phyloP scores from a whole-genome alignment of 2,888 invertebrate genomes.

The Aquatica leii region DNA sequence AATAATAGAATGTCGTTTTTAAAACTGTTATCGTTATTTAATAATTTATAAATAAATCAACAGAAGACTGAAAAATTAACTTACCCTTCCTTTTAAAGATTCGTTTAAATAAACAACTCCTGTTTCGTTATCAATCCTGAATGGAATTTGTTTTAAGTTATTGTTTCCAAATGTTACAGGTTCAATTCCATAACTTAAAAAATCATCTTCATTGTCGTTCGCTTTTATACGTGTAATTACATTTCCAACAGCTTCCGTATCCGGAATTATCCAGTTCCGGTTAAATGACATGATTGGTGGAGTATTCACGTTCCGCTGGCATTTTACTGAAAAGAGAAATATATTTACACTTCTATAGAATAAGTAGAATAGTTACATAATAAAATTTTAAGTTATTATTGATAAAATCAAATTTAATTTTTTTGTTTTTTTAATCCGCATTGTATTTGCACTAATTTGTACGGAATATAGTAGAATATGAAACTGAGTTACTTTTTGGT shows the following conservation, averaged over 20 bases:
- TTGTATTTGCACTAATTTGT: too few relatives aligned
- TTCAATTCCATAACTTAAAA: constrained; percentile 75
- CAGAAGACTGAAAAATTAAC: constrained; percentile 47
- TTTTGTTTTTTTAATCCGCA: too few relatives aligned
- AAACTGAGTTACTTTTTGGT: too few relatives aligned
- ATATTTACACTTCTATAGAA: too few relatives aligned
- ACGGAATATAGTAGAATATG: too few relatives aligned
- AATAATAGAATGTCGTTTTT: too few relatives aligned
- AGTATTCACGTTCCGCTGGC: constrained; percentile 62
- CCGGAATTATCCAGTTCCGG: constrained; percentile 78
- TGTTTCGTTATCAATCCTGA: constrained; percentile 76
- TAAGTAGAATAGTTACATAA: too few relatives aligned
- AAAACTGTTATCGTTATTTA: too few relatives aligned
- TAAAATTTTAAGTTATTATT: too few relatives aligned
- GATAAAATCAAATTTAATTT: too few relatives aligned
- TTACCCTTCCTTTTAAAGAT: constrained; percentile 78
- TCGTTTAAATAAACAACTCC: constrained; percentile 84
- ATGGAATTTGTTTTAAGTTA: constrained; percentile 66
- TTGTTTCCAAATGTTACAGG: constrained; percentile 59
- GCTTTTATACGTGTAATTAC: constrained; percentile 75
- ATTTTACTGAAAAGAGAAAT: constrained; percentile 39
- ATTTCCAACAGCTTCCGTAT: constrained; percentile 76
- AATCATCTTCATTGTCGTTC: constrained; percentile 71
- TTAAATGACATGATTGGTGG: constrained; percentile 76
- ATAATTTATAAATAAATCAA: too few relatives aligned